Evolutionary conservation across 2,797 vertebrate genomes (phyloP).

Genomic region (Channa striata): DNA sequence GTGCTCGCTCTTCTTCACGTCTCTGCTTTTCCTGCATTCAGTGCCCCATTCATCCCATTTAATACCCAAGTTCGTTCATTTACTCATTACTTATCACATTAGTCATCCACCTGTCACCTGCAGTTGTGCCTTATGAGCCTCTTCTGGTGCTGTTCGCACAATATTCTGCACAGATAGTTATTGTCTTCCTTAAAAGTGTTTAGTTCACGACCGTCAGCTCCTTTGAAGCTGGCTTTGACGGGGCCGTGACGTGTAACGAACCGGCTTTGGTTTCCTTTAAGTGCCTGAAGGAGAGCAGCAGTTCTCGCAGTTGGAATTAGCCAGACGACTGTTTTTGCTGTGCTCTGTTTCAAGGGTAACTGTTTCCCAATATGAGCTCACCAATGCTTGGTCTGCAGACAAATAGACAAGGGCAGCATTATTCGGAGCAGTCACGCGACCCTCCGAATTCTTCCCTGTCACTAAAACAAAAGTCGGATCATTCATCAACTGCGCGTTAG

Average conservation of each 20-base stretch:
- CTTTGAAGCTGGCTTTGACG: constrained; percentile 31
- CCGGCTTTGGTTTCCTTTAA: constrained; percentile 45
- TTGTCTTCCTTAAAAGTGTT: constrained; percentile 5
- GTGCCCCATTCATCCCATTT: constrained; percentile 54
- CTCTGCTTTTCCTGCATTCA: constrained; percentile 60
- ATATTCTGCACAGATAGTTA: not conserved
- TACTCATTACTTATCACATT: constrained; percentile 68
- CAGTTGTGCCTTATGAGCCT: constrained; percentile 4
- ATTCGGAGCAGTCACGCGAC: constrained; percentile 79
- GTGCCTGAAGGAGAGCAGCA: constrained; percentile 54
- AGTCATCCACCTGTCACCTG: constrained; percentile 35
- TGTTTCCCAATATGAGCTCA: constrained; percentile 82
- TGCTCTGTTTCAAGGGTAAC: constrained; percentile 81
- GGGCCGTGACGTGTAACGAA: constrained; percentile 29
- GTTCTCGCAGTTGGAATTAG: constrained; percentile 58
- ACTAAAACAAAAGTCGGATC: constrained; percentile 87
- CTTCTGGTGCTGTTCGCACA: constrained; percentile 13
- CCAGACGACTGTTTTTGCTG: constrained; percentile 72
- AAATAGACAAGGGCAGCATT: constrained; percentile 85
- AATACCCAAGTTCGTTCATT: constrained; percentile 63
- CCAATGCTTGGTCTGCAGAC: constrained; percentile 85
- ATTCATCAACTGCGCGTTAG: constrained; percentile 81
- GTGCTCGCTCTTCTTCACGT: constrained; percentile 67
- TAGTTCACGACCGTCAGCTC: constrained; percentile 7
- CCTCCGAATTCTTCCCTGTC: constrained; percentile 81